Evolutionary conservation across 2,888 invertebrate species (phyloP).

Genomic region (Stegophylla sp.): DNA sequence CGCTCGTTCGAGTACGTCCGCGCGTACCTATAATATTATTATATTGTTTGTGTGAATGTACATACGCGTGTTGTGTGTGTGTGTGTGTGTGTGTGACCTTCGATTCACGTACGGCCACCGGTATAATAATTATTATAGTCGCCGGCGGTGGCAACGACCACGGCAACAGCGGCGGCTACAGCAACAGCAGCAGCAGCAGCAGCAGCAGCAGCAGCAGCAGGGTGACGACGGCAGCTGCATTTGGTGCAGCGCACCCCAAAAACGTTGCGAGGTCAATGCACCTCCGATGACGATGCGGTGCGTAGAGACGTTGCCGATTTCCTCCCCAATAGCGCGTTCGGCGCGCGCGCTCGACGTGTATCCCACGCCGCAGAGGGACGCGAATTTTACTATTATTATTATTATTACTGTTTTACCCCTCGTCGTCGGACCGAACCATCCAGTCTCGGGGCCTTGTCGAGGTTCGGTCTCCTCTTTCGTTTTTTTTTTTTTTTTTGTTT

Average conservation of each 20-base stretch:
- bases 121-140: conserved; percentile 29
- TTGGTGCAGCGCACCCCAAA: conserved; percentile 48
- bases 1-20: too few relatives aligned
- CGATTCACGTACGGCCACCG: conserved; percentile 40
- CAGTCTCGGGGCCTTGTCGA: too few relatives aligned
- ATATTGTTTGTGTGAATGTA: too few relatives aligned
- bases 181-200: not conserved
- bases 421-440: too few relatives aligned
- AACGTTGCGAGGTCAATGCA: conserved; percentile 56
- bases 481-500: not conserved
- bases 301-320: conserved; percentile 54
- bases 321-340: conserved; percentile 34
- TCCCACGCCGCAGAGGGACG: conserved; percentile 34
- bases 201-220: conserved; percentile 24
- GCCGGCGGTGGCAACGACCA: conserved; percentile 2
- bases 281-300: conserved; percentile 16
- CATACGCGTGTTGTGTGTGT: not conserved
- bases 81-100: conserved; percentile 20
- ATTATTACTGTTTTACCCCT: too few relatives aligned
- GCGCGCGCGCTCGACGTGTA: not conserved
- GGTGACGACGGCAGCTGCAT: conserved; percentile 52
- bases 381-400: conserved; percentile 30
- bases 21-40: too few relatives aligned
- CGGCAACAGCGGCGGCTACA: conserved; percentile 17
- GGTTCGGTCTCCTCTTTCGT: too few relatives aligned